Evolutionary conservation across 1,140 invertebrate species (phyloP), one percentile per base, ranked within the genome.

Genomic region (Samia ricini): DNA sequence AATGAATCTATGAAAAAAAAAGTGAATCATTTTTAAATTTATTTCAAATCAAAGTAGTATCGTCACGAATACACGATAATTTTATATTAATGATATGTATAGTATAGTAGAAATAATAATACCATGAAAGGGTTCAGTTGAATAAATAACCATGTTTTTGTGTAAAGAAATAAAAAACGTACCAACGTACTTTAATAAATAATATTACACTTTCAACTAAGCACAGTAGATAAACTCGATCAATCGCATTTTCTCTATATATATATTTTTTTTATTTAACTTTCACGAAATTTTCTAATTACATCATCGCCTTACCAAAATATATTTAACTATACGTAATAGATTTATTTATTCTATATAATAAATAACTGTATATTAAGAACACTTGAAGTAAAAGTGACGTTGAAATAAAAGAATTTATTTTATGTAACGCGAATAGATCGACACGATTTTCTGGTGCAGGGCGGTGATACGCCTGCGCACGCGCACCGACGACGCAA

Each of bases 401-500:
- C 51, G n/a, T n/a, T n/a, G 51, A 52, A 52, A 52, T 22, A 20
- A 52, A 52, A 23, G 51, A 52, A 52, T 52, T 19, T 52, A 20
- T 74, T 74, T 74, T 71, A 74, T 71, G 60, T 73, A 73, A 69
- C 65, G 60, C 61, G 22, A 33, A 18, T 22, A 21, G 26, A 29
- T 55, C 66, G 66, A 55, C 20, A 60, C 22, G 52, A 42, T 21
- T 63, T 22, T 36, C 8, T 42, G n/a, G n/a, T 57, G 24, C 50
- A 19, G 20, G 64, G 55, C 54, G 49, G 58, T 24, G 60, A 48
- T 24, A 75, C 80, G 74, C 75, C 65, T 49, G 33, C 59, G 29
- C 72, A 54, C 66, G 71, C 68, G 71, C 74, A 68, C 74, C 60
- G 57, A 48, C 64, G 52, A 73, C 71, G 65, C 63, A 56, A 67